Conservation (phyloP, 1,140 invertebrate genomes). For the Drosophila santomea region DNA sequence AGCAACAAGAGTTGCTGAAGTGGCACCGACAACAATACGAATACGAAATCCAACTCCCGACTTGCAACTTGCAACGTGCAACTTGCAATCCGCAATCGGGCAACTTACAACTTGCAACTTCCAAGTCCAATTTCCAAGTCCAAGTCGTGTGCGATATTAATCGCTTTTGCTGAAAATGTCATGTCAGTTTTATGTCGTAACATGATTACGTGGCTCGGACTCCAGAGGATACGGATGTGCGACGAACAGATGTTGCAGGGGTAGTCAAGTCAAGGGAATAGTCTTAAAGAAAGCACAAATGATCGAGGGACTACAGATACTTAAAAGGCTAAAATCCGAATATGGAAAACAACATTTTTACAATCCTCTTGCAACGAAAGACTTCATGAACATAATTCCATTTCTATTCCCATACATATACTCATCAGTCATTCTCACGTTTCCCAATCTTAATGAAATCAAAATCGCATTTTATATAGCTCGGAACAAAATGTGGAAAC, state of each 20-base stretch:
- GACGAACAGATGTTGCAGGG: constrained; percentile 34
- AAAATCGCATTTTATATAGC: constrained; percentile 18
- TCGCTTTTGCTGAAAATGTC: constrained; percentile 82
- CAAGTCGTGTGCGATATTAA: constrained; percentile 82
- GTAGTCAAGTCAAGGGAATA: constrained; percentile 2
- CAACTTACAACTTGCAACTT: constrained; percentile 30
- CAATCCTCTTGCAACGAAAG: neutral
- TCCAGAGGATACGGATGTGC: constrained; percentile 50
- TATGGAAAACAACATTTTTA: neutral
- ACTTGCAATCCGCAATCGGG: constrained; percentile 36
- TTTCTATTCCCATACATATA: neutral
- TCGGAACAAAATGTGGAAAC: constrained; percentile 32
- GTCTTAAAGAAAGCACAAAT: neutral
- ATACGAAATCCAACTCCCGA: constrained; percentile 43
- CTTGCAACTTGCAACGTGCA: constrained; percentile 43
- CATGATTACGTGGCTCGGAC: constrained; percentile 70
- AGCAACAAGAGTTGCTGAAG: constrained; percentile 25
- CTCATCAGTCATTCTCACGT: constrained; percentile 15
- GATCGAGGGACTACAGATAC: neutral
- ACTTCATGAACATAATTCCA: no score
- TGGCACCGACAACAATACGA: constrained; percentile 58
- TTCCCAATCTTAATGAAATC: constrained; percentile 42
- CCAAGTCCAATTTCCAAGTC: constrained; percentile 27
- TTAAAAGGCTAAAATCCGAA: neutral
- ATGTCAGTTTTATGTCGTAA: constrained; percentile 83